Base-by-base conservation (phyloP, 2,113 vertebrate genomes). In the Desmodus rotundus region DNA sequence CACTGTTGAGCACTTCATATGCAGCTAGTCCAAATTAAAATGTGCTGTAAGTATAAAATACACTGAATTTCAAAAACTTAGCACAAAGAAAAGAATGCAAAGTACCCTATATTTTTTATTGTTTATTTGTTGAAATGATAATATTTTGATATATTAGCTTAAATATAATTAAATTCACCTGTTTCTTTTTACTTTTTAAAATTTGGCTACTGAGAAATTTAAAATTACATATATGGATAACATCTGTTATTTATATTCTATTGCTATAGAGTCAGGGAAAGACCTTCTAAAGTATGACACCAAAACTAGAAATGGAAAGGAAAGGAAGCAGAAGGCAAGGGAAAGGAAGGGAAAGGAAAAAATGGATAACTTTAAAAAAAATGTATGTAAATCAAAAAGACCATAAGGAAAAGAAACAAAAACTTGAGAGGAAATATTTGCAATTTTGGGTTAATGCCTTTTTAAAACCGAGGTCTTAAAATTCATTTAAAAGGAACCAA, bases 401-500 rank as follows among this genome's bases (percentile, higher is more conserved):
- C 67, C 33, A 33, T 41, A 74, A 33, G 24, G 17, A 26, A 74
- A 85, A 74, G 41, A 50, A 17, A 33, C 0, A 12, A 84, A 87
- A 91, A 28, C 7, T 41, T 80, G 3, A 63, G 13, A 26, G 38
- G 28, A 93, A 84, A 63, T 87, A 54, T 43, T 24, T 83, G 4
- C n/a, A 68, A 12, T 93, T 94, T 91, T 2, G 24, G 31, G 38
- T 80, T 95, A 93, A 86, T 82, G 24, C 12, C 8, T 76, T 91
- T 94, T 96, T 72, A 24, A 76, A 96, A 88, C 56, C 1, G 5
- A 38, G 5, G 19, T 72, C 76, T 91, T 92, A 95, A 89, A 95
- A 86, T 73, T 84, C 88, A 77, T 76, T 82, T 14, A 26, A 43
- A 65, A 65, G 54, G 16, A 82, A 4, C 3, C 31, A 16, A 17